A percentile compares a stretch with the other conserved stretches of the same genome.
Evolutionary conservation across 2,797 vertebrate genomes (phyloP).

Genomic region (Danio kyathit): DNA sequence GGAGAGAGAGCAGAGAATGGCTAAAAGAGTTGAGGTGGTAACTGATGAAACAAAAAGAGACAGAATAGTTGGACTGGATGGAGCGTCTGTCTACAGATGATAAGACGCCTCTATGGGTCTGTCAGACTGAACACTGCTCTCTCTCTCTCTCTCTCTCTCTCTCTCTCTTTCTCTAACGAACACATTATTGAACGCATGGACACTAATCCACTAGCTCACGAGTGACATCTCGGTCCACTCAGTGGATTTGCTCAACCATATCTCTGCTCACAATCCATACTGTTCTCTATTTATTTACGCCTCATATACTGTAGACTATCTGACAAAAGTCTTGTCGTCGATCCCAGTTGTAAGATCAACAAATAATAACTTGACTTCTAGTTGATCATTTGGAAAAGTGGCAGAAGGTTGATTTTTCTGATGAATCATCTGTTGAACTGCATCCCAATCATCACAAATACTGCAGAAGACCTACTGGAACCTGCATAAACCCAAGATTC

Average conservation of each 20-base stretch:
- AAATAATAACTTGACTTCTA: too few relatives aligned
- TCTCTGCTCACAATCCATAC: conserved; percentile 1
- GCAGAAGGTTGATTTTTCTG: too few relatives aligned
- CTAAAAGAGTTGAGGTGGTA: background rate
- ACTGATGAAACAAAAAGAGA: conserved; percentile 14
- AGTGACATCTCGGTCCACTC: background rate
- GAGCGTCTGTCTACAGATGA: conserved; percentile 40
- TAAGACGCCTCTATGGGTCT: conserved; percentile 1
- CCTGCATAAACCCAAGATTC: too few relatives aligned
- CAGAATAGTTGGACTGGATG: conserved; percentile 4
- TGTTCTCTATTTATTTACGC: background rate
- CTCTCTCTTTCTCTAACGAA: background rate
- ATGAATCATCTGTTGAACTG: too few relatives aligned
- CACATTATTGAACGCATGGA: conserved; percentile 3
- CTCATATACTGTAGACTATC: background rate
- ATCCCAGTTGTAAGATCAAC: too few relatives aligned
- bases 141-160: background rate
- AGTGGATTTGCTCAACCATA: conserved; percentile 1
- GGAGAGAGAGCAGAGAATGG: conserved; percentile 5
- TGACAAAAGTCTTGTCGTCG: too few relatives aligned
- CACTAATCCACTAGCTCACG: conserved; percentile 23
- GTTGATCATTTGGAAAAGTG: too few relatives aligned
- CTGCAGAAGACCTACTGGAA: too few relatives aligned
- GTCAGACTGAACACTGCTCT: background rate
- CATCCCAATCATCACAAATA: too few relatives aligned